Evolutionary conservation across 2,888 invertebrate genomes (phyloP).

Genomic region (Epinotia nisella): DNA sequence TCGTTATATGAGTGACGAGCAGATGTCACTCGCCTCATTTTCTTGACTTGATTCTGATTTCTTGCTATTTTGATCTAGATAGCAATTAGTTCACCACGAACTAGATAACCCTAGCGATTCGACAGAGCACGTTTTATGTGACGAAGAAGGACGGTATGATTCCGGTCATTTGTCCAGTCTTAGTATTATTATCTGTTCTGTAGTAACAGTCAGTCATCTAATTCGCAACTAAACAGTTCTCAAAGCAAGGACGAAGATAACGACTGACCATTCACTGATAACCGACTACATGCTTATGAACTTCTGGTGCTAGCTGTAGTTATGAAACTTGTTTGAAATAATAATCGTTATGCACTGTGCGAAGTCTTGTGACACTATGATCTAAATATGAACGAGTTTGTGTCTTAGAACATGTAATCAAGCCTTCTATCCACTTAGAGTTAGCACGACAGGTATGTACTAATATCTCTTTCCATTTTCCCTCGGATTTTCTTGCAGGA

Average conservation of each 20-base stretch:
- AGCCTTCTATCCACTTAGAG: background rate
- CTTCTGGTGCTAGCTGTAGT: background rate
- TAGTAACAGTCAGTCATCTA: background rate
- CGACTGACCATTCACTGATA: conserved; percentile 1
- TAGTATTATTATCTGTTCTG: background rate
- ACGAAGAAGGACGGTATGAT: too few species aligned
- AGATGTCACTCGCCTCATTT: too few species aligned
- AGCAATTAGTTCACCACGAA: background rate
- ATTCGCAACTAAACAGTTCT: conserved; percentile 1
- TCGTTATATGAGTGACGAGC: too few species aligned
- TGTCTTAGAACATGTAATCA: conserved; percentile 1
- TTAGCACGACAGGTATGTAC: too few species aligned
- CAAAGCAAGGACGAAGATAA: background rate
- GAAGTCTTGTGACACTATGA: background rate
- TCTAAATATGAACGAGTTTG: background rate
- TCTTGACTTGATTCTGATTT: too few species aligned
- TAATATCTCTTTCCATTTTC: too few species aligned
- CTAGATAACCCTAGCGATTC: too few species aligned
- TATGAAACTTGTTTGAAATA: background rate
- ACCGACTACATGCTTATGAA: background rate
- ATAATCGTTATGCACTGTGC: background rate
- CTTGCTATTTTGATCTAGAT: too few species aligned
- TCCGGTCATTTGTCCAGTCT: background rate
- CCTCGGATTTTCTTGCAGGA: too few species aligned
- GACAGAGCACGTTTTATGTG: too few species aligned